Evolutionary conservation across 2,113 vertebrate genomes (phyloP).

Genomic region (Nerophis ophidion): DNA sequence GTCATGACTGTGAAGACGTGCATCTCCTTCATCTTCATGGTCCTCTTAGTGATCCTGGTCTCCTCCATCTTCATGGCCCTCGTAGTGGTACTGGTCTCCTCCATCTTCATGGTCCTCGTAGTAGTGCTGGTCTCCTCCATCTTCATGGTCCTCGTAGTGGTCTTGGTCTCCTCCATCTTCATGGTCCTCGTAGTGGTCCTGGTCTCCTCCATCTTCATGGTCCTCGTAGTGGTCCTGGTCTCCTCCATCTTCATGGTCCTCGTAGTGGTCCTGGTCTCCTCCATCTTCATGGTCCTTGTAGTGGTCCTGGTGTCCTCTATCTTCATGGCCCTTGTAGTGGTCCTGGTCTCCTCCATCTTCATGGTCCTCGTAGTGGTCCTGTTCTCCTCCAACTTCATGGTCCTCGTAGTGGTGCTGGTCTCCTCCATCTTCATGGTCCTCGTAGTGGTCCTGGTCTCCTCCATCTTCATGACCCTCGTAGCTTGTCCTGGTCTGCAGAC

Average conservation of each 20-base stretch:
- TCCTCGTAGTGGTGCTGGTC: conserved; percentile 42
- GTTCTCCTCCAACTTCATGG: conserved; percentile 50
- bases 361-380: conserved; percentile 41
- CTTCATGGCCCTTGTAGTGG: conserved; percentile 47
- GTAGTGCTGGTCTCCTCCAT: conserved; percentile 46
- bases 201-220: conserved; percentile 52
- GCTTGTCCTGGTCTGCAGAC: conserved; percentile 44
- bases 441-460: conserved; percentile 36
- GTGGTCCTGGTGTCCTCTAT: conserved; percentile 37
- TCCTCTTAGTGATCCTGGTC: conserved; percentile 42
- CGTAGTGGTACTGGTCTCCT: conserved; percentile 34
- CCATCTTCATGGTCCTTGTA: conserved; percentile 56
- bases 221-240: conserved; percentile 42
- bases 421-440: conserved; percentile 52
- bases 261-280: conserved; percentile 35
- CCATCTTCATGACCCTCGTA: conserved; percentile 56
- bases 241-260: conserved; percentile 52
- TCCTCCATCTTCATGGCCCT: conserved; percentile 52
- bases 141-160: conserved; percentile 48
- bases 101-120: conserved; percentile 51
- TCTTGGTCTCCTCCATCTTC: conserved; percentile 29
- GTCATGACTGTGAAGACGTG: conserved; percentile 55
- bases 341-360: conserved; percentile 44
- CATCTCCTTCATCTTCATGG: conserved; percentile 55
- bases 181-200: too few species aligned